Evolutionary conservation across 1,140 invertebrate species (phyloP).

Genomic region (Tetraneura akinire): DNA sequence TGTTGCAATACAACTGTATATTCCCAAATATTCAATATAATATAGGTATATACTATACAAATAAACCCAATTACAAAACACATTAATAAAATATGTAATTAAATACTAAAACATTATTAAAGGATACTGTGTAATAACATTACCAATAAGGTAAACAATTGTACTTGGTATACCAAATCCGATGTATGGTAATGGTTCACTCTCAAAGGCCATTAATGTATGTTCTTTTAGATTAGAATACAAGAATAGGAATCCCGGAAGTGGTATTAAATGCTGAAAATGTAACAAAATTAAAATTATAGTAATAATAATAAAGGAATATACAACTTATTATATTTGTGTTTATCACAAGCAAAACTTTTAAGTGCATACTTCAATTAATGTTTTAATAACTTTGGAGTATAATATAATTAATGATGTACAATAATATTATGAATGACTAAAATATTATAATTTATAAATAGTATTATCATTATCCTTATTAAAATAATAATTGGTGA

Average conservation of each 20-base stretch:
- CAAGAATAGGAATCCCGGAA: conserved; percentile 82
- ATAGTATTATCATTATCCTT: too few relatives aligned
- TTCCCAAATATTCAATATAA: not conserved
- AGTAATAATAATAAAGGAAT: too few relatives aligned
- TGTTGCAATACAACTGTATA: not conserved
- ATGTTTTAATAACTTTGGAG: too few relatives aligned
- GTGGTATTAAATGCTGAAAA: conserved; percentile 78
- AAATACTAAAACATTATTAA: conserved; percentile 53
- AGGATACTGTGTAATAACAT: conserved; percentile 88
- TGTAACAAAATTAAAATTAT: too few relatives aligned
- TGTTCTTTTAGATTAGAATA: conserved; percentile 76
- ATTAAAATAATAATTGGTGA: too few relatives aligned
- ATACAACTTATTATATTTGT: too few relatives aligned
- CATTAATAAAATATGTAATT: not conserved
- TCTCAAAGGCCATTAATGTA: conserved; percentile 65
- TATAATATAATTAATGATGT: too few relatives aligned
- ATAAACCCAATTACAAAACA: not conserved
- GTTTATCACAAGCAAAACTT: too few relatives aligned
- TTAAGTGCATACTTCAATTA: too few relatives aligned
- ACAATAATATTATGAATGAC: too few relatives aligned
- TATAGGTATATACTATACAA: not conserved
- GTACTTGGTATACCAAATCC: conserved; percentile 69
- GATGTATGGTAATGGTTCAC: conserved; percentile 62
- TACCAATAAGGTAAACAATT: conserved; percentile 79
- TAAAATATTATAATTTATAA: too few relatives aligned